A percentile compares a stretch with the other conserved stretches of the same genome.
These are phyloP conservation scores for Hydractinia symbiolongicarpus DNA, from an alignment of 30 jellyfish, hydroid and myxozoan species.

Conservation along the genomic window DNA sequence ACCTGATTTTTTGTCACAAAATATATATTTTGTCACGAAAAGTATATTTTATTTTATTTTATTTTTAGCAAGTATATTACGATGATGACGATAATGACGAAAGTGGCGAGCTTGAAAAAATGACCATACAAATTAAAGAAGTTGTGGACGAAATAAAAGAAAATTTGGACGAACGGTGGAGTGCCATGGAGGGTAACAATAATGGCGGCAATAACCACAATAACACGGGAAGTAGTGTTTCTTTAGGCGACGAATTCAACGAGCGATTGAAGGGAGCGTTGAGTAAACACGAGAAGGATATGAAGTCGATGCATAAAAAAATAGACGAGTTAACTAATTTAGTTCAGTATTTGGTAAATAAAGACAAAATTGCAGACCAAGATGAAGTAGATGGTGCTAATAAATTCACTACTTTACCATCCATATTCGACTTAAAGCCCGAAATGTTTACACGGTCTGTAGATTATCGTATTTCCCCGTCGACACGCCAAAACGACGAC, in stretches of 20 bases:
- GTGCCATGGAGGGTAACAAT: neutral
- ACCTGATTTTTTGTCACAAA: no score
- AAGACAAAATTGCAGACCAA: neutral
- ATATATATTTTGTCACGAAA: neutral
- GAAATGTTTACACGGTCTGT: neutral
- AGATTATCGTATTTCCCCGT: no score
- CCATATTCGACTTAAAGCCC: conserved; percentile 27
- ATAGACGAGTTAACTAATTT: conserved; percentile 45
- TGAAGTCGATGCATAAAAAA: conserved; percentile 48
- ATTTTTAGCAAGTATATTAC: conserved; percentile 52
- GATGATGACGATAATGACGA: conserved; percentile 86
- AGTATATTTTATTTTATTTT: neutral
- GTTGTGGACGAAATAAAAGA: conserved; percentile 84
- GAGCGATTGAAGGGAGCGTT: conserved; percentile 12
- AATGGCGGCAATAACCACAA: neutral
- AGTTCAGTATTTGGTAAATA: conserved; percentile 7
- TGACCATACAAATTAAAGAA: conserved; percentile 87
- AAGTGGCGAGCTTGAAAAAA: conserved; percentile 77
- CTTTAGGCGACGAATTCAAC: conserved; percentile 20
- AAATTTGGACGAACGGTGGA: conserved; percentile 29
- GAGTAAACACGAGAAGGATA: conserved; percentile 34
- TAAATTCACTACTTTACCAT: conserved; percentile 8
- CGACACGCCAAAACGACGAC: no score
- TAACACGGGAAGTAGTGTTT: neutral
- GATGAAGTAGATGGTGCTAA: neutral